Evolutionary conservation across 1,140 invertebrate genomes (phyloP), one percentile per base, ranked within the genome.

Genomic region (Oscheius sp.): DNA sequence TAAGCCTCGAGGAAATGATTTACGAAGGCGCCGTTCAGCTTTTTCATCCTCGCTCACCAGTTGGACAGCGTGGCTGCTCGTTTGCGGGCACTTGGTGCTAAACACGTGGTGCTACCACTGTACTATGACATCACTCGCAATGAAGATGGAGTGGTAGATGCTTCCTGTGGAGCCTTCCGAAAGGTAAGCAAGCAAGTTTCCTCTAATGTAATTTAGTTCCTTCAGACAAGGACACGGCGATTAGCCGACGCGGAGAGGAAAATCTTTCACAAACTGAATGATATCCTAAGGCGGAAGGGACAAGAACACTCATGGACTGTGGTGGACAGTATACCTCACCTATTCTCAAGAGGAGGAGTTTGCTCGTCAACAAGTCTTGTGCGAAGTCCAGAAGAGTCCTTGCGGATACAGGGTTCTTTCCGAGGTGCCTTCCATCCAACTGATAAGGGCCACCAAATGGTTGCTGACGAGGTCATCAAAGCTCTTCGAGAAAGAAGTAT

Each of bases 91-190:
- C 18, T 68, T 15, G 45, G 45, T 15, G 36, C 45, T 29, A n/a
- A 20, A 2, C 42, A 46, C 3, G 70, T 73, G 26, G 45, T 73
- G n/a, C 31, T 73, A 18, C 18, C 62, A 20, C 29, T 49, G 23
- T 73, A 73, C 29, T 73, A 64, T 58, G 70, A 73, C 35, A 29
- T 73, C 38, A 65, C 70, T 20, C 46, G 59, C 26, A 73, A 73
- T 38, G 70, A 73, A 18, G 29, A 42, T 1, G 62, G 62, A 26
- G 62, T 46, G 23, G 62, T 73, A 4, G 70, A 73, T 29, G 62
- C 45, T 0, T 52, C 61, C 0, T 73, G 70, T 66, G 70, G 61
- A 10, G 61, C 67, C 1, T 68, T 68, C 42, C 49, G 67, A 42
- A 49, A 59, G 52, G 67, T 68, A 68, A 13, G 13, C 26, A 13